Conservation (phyloP, 2,797 vertebrate species). For the Platyrinchus mystaceus region DNA sequence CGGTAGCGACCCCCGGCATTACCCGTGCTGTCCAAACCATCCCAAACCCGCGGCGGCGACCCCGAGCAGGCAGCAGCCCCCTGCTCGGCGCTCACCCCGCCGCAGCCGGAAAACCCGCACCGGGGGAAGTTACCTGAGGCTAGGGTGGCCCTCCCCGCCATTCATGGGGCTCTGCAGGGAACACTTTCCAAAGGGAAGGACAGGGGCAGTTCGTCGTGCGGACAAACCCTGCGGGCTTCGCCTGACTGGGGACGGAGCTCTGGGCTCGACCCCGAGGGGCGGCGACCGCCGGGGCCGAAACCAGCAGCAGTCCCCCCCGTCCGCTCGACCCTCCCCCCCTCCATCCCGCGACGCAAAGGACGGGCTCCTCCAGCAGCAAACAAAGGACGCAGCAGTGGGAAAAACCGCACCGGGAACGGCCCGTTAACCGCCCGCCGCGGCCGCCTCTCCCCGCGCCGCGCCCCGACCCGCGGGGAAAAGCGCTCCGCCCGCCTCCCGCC, state of each 20-base stretch:
- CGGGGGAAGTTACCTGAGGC: neutral
- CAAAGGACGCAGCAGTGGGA: neutral
- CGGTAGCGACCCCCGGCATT: neutral
- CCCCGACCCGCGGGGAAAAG: neutral
- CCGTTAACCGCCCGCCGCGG: neutral
- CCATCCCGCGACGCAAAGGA: neutral
- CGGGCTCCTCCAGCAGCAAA: neutral
- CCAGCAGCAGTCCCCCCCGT: neutral
- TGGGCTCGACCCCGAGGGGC: neutral
- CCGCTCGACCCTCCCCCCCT: neutral
- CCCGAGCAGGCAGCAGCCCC: neutral
- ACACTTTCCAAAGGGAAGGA: neutral
- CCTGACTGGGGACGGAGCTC: neutral
- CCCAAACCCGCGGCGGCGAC: neutral
- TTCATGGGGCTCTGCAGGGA: rapidly evolving
- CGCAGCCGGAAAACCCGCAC: neutral
- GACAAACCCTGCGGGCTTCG: neutral
- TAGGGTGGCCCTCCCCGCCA: neutral
- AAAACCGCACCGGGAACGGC: neutral
- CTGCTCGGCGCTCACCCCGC: neutral
- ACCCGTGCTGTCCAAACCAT: neutral
- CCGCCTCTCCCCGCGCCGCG: neutral
- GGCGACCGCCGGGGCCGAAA: neutral
- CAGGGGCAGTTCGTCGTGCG: neutral
- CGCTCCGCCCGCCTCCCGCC: neutral